A percentile compares a stretch with the other conserved stretches of the same genome.
Evolutionary conservation across 2,888 invertebrate species (phyloP).

Genomic region (Melanostoma scalare): DNA sequence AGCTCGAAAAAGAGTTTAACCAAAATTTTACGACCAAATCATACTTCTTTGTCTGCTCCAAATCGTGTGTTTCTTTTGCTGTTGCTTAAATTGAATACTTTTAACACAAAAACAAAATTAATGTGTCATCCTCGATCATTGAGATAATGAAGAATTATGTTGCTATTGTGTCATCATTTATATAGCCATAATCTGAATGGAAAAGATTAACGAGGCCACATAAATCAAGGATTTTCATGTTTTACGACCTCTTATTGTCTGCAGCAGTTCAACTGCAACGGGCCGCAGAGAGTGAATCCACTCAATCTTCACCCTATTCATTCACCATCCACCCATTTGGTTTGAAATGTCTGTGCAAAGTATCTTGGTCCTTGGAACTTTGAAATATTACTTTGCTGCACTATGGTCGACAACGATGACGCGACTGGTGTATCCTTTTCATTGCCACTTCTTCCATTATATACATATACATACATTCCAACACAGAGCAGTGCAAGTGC

Average conservation of each 20-base stretch:
- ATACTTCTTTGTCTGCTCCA: no score
- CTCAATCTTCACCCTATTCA: conserved; percentile 62
- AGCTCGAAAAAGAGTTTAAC: no score
- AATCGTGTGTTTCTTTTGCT: no score
- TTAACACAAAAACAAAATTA: no score
- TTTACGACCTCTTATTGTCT: conserved; percentile 67
- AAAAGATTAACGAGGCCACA: conserved; percentile 59
- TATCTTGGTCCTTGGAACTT: conserved; percentile 51
- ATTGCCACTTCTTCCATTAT: conserved; percentile 14
- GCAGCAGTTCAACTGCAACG: conserved; percentile 59
- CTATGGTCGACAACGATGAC: background rate
- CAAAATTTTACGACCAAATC: no score
- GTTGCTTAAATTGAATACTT: no score
- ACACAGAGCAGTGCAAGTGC: conserved; percentile 6
- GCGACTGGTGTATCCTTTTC: conserved; percentile 17
- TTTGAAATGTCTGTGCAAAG: conserved; percentile 58
- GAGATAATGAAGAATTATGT: conserved; percentile 40
- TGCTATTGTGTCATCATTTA: conserved; percentile 47
- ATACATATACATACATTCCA: background rate
- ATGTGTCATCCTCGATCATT: conserved; percentile 29
- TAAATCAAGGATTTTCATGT: conserved; percentile 69
- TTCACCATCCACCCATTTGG: conserved; percentile 20
- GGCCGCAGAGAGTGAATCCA: conserved; percentile 58
- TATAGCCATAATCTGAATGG: conserved; percentile 46
- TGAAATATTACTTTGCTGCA: conserved; percentile 64